Base-by-base conservation (phyloP, 2,888 invertebrate genomes). In the Conistra vaccinii region DNA sequence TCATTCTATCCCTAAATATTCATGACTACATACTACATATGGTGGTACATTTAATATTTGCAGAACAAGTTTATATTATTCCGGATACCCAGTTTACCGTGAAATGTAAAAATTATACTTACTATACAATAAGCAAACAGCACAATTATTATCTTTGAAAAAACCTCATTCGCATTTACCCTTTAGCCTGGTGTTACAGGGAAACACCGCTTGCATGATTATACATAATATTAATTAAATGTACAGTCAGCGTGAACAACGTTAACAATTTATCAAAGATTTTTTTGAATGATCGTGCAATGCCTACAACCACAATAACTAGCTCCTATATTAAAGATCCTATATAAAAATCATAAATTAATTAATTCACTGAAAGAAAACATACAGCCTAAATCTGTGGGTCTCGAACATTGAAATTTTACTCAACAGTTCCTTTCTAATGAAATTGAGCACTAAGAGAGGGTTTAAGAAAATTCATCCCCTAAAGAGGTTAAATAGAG, bases 241-340 rank as follows among this genome's bases (percentile, higher is more conserved):
- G 39, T 35, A 35, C 55, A 73, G 73, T 45, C 42, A 35, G 32
- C 73, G 5, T 35, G 35, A 35, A n/a, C n/a, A n/a, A n/a, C n/a
- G n/a, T n/a, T n/a, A n/a, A n/a, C n/a, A n/a, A n/a, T n/a, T 35
- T 35, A 35, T 14, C 12, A 35, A n/a, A n/a, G n/a, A n/a, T n/a
- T n/a, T n/a, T n/a, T n/a, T n/a, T n/a, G n/a, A n/a, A n/a, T n/a
- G n/a, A n/a, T n/a, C 35, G n/a, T 7, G n/a, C 35, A 7, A 14
- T n/a, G n/a, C n/a, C n/a, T n/a, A n/a, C n/a, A n/a, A n/a, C 17
- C 17, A 7, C 5, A n/a, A 39, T 39, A 61, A 39, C 17, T 39
- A 39, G 17, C 17, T n/a, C 23, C 2, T 61, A 17, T n/a, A 3
- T 1, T 45, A 14, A 20, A 48, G 3, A 63, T 2, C 35, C 9